These are phyloP conservation scores for Campoplex capitator DNA, from an alignment of 2,888 invertebrate genomes.

Conservation along the genomic window DNA sequence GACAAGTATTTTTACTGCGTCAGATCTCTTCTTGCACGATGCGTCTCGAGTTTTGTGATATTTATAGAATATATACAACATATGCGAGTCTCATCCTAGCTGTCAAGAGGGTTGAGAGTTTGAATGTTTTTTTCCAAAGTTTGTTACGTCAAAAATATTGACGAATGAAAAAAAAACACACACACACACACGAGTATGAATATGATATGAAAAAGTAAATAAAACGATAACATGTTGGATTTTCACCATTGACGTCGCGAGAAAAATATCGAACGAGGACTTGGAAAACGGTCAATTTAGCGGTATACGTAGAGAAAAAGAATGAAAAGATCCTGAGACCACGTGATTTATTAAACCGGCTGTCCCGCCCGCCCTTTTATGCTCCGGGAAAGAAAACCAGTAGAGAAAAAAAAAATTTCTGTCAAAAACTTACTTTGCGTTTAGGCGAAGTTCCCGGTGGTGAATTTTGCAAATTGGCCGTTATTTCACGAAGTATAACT, in stretches of 20 bases:
- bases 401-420: not conserved
- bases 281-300: slow-evolving; percentile 31
- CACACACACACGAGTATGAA: not conserved
- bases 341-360: slow-evolving; percentile 55
- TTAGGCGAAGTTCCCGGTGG: slow-evolving; percentile 71
- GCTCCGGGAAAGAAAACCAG: not conserved
- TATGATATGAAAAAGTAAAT: not conserved
- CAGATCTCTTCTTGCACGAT: slow-evolving; percentile 48
- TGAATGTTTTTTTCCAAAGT: slow-evolving; percentile 7
- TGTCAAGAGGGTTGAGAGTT: slow-evolving; percentile 63
- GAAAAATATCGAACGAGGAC: not conserved
- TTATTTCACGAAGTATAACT: slow-evolving; percentile 79
- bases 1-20: slow-evolving; percentile 61
- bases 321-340: slow-evolving; percentile 20
- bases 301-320: not conserved
- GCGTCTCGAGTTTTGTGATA: slow-evolving; percentile 70
- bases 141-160: not conserved
- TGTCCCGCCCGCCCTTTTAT: not conserved
- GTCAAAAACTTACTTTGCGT: slow-evolving; percentile 74
- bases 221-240: not conserved
- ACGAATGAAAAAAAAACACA: not conserved
- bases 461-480: slow-evolving; percentile 80
- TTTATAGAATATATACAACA: slow-evolving; percentile 75
- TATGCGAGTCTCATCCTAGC: slow-evolving; percentile 60
- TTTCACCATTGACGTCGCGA: slow-evolving; percentile 1